A percentile compares a stretch with the other conserved stretches of the same genome.
These are phyloP conservation scores for Dolichallabes microphthalmus DNA, from an alignment of 2,113 vertebrate genomes.

Conservation along the genomic window DNA sequence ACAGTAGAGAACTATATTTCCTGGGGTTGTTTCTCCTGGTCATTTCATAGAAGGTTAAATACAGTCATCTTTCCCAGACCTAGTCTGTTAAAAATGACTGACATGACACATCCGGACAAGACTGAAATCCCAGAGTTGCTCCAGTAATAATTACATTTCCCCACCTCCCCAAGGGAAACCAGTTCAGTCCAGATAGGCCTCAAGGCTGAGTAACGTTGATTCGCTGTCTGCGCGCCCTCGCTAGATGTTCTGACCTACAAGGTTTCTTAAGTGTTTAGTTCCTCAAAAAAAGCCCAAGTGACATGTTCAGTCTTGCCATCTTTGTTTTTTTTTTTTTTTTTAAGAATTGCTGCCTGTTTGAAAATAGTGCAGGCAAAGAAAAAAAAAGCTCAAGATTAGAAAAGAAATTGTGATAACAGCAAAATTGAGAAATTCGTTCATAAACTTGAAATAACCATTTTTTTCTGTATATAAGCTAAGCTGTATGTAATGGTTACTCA, in stretches of 20 bases:
- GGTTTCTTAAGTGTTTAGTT: slow-evolving; percentile 1
- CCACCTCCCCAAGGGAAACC: background rate
- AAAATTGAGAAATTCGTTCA: background rate
- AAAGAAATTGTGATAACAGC: no score
- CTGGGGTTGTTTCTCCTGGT: background rate
- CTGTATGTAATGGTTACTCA: background rate
- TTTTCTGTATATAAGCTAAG: background rate
- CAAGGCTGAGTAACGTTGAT: background rate
- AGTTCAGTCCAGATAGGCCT: background rate
- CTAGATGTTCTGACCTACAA: slow-evolving; percentile 2
- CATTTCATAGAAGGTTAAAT: background rate
- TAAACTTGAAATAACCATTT: background rate
- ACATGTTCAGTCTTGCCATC: background rate
- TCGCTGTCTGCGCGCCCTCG: background rate
- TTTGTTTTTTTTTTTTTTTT: background rate
- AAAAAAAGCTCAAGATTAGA: background rate
- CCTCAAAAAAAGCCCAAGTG: background rate
- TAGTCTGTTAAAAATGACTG: background rate
- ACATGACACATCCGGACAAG: background rate
- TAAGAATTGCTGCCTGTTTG: background rate
- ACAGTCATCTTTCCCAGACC: background rate
- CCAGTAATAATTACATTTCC: background rate
- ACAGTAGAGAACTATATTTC: background rate
- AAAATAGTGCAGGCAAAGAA: background rate
- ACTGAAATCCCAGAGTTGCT: background rate